These are phyloP conservation scores for Matsumyia berberina DNA, from an alignment of 2,888 invertebrate genomes.

Conservation along the genomic window DNA sequence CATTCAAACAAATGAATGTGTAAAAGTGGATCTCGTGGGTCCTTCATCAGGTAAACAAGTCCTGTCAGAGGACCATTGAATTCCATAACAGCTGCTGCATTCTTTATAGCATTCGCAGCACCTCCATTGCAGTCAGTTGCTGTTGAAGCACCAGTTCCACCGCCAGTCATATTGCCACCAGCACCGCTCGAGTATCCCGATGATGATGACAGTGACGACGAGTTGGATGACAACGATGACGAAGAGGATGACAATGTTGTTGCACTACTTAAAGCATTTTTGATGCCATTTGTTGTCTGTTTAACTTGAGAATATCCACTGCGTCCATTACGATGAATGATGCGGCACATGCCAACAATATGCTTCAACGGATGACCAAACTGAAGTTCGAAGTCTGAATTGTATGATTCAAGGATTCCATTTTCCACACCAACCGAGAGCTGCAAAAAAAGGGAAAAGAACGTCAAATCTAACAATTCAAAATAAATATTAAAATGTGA, in stretches of 20 bases:
- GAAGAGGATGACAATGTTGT: constrained; percentile 59
- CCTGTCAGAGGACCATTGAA: constrained; percentile 86
- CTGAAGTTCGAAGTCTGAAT: constrained; percentile 89
- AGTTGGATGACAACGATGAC: constrained; percentile 57
- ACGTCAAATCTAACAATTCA: too few species aligned
- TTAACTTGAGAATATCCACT: constrained; percentile 83
- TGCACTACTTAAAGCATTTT: constrained; percentile 60
- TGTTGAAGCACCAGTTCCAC: constrained; percentile 42
- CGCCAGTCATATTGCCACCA: constrained; percentile 31
- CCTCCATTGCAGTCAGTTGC: constrained; percentile 54
- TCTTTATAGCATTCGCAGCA: constrained; percentile 77
- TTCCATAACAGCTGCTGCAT: constrained; percentile 81
- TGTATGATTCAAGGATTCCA: constrained; percentile 88
- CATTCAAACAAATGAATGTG: constrained; percentile 91
- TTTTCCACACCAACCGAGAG: constrained; percentile 90
- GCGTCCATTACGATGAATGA: constrained; percentile 82
- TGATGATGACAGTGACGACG: constrained; percentile 55
- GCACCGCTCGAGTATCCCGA: constrained; percentile 41
- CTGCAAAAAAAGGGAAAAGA: constrained; percentile 85
- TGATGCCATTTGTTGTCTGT: constrained; percentile 74
- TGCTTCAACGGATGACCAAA: constrained; percentile 88
- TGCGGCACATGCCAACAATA: constrained; percentile 85
- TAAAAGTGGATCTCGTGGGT: constrained; percentile 89
- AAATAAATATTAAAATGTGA: not conserved
- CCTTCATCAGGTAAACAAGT: constrained; percentile 90